These are phyloP conservation scores for Gymnothorax javanicus DNA, from an alignment of 2,797 vertebrate genomes.

Conservation along the genomic window DNA sequence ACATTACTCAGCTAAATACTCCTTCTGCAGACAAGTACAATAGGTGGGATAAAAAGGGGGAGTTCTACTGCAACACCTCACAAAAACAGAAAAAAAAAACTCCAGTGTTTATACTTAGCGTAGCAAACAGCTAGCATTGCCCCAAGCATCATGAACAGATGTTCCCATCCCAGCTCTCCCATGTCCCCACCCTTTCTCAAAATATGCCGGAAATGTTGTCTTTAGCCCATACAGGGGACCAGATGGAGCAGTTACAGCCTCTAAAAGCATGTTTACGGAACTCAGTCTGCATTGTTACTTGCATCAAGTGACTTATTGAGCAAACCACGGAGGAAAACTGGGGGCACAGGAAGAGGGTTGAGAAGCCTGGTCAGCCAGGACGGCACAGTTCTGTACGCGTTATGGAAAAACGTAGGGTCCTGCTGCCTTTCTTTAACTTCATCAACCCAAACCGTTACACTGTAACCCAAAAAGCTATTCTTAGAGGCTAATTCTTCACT, in stretches of 20 bases:
- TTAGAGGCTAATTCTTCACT: not conserved
- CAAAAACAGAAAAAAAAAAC: too few relatives aligned
- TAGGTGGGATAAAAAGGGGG: not conserved
- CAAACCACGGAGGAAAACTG: too few relatives aligned
- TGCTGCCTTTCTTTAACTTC: conserved; percentile 11
- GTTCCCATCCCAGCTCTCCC: not conserved
- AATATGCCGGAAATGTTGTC: not conserved
- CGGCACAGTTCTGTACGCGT: not conserved
- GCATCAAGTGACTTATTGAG: not conserved
- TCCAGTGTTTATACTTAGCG: not conserved
- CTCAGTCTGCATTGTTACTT: conserved; percentile 4
- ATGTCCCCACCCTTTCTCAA: conserved; percentile 3
- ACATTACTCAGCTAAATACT: not conserved
- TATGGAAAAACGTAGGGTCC: conserved; percentile 4
- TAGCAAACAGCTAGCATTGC: not conserved
- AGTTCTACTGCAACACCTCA: too few relatives aligned
- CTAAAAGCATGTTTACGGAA: not conserved
- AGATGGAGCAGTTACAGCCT: not conserved
- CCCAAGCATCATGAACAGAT: conserved; percentile 10
- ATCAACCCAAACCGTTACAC: not conserved
- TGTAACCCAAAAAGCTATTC: not conserved
- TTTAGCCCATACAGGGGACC: not conserved
- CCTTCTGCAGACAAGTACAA: too few relatives aligned
- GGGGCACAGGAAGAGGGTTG: not conserved
- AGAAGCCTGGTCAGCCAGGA: not conserved